Evolutionary conservation across 2,888 invertebrate genomes (phyloP).

Genomic region (Epicampocera succincta): DNA sequence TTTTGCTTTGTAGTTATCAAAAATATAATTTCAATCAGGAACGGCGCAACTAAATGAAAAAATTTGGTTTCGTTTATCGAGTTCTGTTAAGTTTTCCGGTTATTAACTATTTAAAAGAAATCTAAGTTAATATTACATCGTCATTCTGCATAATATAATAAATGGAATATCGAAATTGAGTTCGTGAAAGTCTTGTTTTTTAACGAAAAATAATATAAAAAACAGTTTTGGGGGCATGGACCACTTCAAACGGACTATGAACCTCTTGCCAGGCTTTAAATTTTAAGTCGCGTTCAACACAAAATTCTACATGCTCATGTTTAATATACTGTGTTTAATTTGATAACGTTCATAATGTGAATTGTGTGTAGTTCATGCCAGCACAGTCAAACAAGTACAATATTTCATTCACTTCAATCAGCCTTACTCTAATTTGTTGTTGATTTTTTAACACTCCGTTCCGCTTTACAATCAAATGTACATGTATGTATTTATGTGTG

Average conservation of each 20-base stretch:
- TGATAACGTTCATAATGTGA: conserved; percentile 19
- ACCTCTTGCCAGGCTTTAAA: conserved; percentile 27
- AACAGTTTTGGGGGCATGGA: conserved; percentile 26
- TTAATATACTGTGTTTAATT: neutral
- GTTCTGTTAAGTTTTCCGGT: no score
- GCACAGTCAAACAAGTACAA: neutral
- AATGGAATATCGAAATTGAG: no score
- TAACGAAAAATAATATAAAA: neutral
- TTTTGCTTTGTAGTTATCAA: no score
- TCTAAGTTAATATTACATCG: no score
- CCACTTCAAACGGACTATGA: conserved; percentile 51
- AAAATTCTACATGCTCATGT: conserved; percentile 6
- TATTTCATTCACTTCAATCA: conserved; percentile 32
- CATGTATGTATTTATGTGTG: no score
- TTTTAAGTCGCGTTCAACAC: conserved; percentile 14
- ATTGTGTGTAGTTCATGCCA: conserved; percentile 3
- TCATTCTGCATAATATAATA: no score
- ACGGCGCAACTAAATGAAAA: no score
- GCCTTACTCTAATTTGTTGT: conserved; percentile 35
- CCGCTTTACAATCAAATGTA: conserved; percentile 12
- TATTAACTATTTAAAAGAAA: no score
- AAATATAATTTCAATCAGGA: no score
- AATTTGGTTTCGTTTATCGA: no score
- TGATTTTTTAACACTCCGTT: conserved; percentile 14
- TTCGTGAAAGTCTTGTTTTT: no score